A percentile compares a stretch with the other conserved stretches of the same genome.
Conservation (phyloP, 64 coral and sea anemone genomes). For the Orbicella faveolata region DNA sequence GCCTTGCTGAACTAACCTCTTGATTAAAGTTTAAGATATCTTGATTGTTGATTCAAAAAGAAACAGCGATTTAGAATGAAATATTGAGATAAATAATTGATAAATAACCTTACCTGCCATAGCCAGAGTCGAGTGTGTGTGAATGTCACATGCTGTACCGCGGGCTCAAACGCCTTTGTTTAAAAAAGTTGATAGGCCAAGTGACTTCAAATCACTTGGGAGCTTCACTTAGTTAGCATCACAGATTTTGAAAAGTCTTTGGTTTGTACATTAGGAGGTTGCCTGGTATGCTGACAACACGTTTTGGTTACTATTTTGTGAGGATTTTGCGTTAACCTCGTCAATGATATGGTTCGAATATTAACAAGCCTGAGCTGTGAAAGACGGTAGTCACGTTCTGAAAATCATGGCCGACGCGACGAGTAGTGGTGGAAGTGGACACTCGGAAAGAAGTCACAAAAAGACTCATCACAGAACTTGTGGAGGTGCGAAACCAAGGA, state of each 20-base stretch:
- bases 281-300: conserved; percentile 18
- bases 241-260: background rate
- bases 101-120: background rate
- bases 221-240: background rate
- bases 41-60: background rate
- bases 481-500: background rate
- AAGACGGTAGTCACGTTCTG: conserved; percentile 16
- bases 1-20: too few relatives aligned
- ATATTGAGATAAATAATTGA: too few relatives aligned
- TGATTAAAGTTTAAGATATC: background rate
- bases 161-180: background rate
- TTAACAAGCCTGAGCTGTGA: background rate
- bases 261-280: background rate
- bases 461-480: background rate
- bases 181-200: background rate
- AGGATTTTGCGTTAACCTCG: conserved; percentile 5
- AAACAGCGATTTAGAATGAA: too few relatives aligned
- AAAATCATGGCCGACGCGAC: conserved; percentile 9
- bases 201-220: background rate
- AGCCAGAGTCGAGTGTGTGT: background rate
- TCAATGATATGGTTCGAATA: background rate
- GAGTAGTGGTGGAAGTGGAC: conserved; percentile 1
- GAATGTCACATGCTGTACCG: background rate
- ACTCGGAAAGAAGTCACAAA: background rate
- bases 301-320: background rate